phyloP scores from a whole-genome alignment of 1,140 invertebrate genomes.

The Acromyrmex charruanus region DNA sequence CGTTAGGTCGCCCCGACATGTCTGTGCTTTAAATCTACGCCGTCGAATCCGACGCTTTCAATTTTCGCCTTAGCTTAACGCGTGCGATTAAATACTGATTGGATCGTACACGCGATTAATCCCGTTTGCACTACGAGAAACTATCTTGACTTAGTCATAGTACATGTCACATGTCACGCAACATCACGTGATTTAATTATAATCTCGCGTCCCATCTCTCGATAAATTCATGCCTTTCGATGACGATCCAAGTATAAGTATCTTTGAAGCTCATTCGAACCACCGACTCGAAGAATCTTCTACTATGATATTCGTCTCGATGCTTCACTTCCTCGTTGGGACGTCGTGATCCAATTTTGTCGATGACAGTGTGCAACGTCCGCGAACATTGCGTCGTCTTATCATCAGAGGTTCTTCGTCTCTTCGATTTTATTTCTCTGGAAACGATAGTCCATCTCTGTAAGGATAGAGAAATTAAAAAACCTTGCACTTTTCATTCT shows the following conservation, averaged over 20 bases:
- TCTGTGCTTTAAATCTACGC: constrained; percentile 48
- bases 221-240: constrained; percentile 37
- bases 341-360: constrained; percentile 63
- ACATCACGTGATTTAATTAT: constrained; percentile 69
- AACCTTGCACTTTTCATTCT: background rate
- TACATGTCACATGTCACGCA: constrained; percentile 46
- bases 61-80: background rate
- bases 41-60: constrained; percentile 31
- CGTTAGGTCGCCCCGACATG: constrained; percentile 66
- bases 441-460: constrained; percentile 49
- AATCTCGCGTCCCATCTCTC: constrained; percentile 23
- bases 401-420: constrained; percentile 14
- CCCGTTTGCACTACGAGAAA: constrained; percentile 18
- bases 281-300: constrained; percentile 21
- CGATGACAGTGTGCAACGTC: constrained; percentile 37
- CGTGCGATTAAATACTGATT: constrained; percentile 28
- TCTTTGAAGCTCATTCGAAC: constrained; percentile 39
- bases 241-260: constrained; percentile 9
- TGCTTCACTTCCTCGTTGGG: constrained; percentile 22
- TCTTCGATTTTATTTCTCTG: constrained; percentile 14
- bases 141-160: constrained; percentile 29
- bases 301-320: constrained; percentile 54
- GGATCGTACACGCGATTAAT: constrained; percentile 34
- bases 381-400: constrained; percentile 55
- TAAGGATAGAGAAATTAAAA: constrained; percentile 70